Base-by-base conservation (phyloP, 64 coral and sea anemone species). In the Stylophora pistillata region DNA sequence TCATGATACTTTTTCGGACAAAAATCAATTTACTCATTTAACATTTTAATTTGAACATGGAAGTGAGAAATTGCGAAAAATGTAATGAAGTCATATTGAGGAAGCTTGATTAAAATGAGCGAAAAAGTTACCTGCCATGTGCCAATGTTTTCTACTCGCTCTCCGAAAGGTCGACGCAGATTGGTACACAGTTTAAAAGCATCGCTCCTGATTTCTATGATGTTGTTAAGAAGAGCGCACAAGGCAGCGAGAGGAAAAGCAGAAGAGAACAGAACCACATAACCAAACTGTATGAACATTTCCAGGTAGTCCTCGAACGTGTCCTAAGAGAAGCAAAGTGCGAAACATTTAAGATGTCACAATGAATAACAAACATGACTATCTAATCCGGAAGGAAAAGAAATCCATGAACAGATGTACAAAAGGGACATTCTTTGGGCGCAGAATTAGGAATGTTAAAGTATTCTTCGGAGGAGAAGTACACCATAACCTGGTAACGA, bases 141-240 rank as follows among this genome's bases (percentile, higher is more conserved):
- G 54, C 96, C 96, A 73, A 98, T 98, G 77, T 95, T 98, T 69
- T 98, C 96, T 10, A 93, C 97, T 16, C 89, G 86, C 84, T 95
- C 91, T 10, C 97, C 97, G 56, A 99, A 99, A 37, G 97, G 97
- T 37, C 97, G 87, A 6, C 94, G 82, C 0, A 99, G 87, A 37
- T 95, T 99, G 87, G 97, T 99, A 78, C 97, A 99, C 2, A 99
- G 90, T 90, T 99, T 99, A n/a, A 99, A 99, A 16, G 97, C 97
- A 75, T 99, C 97, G n/a, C 97, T 99, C 23, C 97, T 88, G 77
- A 99, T 99, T 73, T 99, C 97, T 30, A 99, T 90, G 30, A 99
- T 88, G 97, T 99, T 99, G 82, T 99, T 99, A 29, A 95, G 82
- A 26, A 99, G 52, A 68, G 97, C 97, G 72, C 97, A 99, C 76